A percentile compares a stretch with the other conserved stretches of the same genome.
Conservation (phyloP, 2,797 vertebrate species). For the Amblyopsis hoosieri region DNA sequence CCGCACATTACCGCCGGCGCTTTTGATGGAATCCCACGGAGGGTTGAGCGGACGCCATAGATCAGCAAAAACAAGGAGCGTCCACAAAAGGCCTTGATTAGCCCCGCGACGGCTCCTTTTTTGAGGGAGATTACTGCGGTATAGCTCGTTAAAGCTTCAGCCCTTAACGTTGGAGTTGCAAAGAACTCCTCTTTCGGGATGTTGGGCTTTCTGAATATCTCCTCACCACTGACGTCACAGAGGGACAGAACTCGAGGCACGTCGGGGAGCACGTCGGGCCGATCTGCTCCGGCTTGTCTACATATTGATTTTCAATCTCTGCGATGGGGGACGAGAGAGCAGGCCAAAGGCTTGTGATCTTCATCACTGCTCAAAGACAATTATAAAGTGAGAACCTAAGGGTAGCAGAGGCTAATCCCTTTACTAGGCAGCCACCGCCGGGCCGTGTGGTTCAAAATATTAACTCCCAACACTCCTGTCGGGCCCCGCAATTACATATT, state of each 20-base stretch:
- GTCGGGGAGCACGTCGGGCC: neutral
- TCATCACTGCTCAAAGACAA: constrained; percentile 78
- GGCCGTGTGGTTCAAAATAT: constrained; percentile 67
- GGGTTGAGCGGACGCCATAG: constrained; percentile 60
- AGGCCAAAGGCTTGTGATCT: constrained; percentile 59
- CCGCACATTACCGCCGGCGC: constrained; percentile 49
- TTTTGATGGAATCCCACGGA: constrained; percentile 45
- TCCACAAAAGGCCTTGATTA: constrained; percentile 58
- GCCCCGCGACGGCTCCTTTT: constrained; percentile 48
- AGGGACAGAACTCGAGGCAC: constrained; percentile 40
- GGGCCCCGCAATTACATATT: constrained; percentile 78
- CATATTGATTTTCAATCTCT: constrained; percentile 61
- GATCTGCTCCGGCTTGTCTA: constrained; percentile 21
- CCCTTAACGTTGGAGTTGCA: constrained; percentile 63
- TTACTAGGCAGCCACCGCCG: constrained; percentile 72
- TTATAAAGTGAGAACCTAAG: constrained; percentile 72
- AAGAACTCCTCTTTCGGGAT: constrained; percentile 49
- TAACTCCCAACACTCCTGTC: constrained; percentile 69
- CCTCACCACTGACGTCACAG: constrained; percentile 37
- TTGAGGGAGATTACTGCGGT: too few species aligned
- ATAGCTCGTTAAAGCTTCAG: too few species aligned
- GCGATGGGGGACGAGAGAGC: constrained; percentile 28
- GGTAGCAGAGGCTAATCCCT: constrained; percentile 77
- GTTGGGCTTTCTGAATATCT: constrained; percentile 48
- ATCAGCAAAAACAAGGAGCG: constrained; percentile 71